Percentiles rank a stretch among this genome's conserved stretches.
Conservation (phyloP, 2,113 vertebrate species). For the Cariama cristata region DNA sequence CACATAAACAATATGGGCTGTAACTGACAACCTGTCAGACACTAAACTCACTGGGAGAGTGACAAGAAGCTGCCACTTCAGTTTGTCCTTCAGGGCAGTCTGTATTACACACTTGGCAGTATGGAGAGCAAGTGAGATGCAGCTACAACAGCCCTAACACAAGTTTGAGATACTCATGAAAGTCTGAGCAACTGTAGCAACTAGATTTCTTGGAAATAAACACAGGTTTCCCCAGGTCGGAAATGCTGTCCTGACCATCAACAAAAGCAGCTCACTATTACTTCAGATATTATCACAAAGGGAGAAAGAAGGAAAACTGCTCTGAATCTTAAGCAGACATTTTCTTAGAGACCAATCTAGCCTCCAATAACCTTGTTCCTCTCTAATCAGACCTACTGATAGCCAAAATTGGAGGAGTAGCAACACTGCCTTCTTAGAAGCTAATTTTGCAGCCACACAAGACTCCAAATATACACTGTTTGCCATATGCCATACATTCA, state of each 20-base stretch:
- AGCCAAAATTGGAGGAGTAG: not conserved
- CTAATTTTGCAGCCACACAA: not conserved
- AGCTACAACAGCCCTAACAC: not conserved
- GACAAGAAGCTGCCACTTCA: not conserved
- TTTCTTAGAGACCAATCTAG: not conserved
- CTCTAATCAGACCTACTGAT: not conserved
- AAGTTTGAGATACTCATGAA: not conserved
- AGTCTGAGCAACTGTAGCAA: not conserved
- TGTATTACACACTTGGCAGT: not conserved
- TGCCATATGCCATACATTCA: not conserved
- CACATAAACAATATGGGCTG: not conserved
- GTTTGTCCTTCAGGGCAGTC: not conserved
- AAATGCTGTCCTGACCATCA: not conserved
- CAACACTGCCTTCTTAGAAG: not conserved
- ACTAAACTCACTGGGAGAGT: not conserved
- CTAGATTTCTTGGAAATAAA: not conserved
- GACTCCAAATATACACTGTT: not conserved
- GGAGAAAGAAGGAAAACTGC: not conserved
- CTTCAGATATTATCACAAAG: not conserved
- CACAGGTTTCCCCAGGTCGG: not conserved
- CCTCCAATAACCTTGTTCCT: not conserved
- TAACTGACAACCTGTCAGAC: not conserved
- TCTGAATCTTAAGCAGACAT: not conserved
- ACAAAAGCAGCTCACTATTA: not conserved
- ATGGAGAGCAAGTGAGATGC: not conserved